phyloP scores from a whole-genome alignment of 2,888 invertebrate species.

The Yponomeuta sedellus region DNA sequence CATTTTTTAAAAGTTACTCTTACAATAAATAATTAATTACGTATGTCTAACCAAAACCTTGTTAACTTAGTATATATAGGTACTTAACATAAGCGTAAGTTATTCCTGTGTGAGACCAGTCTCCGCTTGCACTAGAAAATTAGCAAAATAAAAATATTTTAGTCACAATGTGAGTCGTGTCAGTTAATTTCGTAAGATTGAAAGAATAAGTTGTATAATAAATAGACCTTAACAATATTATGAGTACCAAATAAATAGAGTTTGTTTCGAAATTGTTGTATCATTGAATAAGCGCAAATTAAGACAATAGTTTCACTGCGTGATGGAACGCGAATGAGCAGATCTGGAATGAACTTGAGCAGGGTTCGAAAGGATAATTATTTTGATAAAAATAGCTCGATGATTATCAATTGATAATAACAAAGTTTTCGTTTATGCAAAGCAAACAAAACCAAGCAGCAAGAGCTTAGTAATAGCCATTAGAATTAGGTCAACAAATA shows the following conservation, averaged over 20 bases:
- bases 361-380: too few relatives aligned
- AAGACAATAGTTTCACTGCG: too few relatives aligned
- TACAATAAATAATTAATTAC: not conserved
- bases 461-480: too few relatives aligned
- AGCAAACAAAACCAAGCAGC: too few relatives aligned
- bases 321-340: too few relatives aligned
- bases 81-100: slow-evolving; percentile 3
- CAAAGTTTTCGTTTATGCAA: too few relatives aligned
- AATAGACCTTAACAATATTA: not conserved
- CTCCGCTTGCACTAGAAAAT: not conserved
- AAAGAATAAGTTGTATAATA: not conserved
- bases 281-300: not conserved
- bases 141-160: not conserved
- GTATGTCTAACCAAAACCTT: not conserved
- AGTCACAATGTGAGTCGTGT: not conserved
- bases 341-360: too few relatives aligned
- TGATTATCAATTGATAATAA: too few relatives aligned
- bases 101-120: not conserved
- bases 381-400: too few relatives aligned
- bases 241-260: slow-evolving; percentile 15
- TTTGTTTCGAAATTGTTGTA: slow-evolving; percentile 13
- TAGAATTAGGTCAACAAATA: too few relatives aligned
- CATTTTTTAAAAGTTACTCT: not conserved
- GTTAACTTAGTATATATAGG: slow-evolving; percentile 1
- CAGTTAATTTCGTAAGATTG: not conserved